phyloP scores from a whole-genome alignment of 1,140 invertebrate genomes.

The Amyelois transitella region DNA sequence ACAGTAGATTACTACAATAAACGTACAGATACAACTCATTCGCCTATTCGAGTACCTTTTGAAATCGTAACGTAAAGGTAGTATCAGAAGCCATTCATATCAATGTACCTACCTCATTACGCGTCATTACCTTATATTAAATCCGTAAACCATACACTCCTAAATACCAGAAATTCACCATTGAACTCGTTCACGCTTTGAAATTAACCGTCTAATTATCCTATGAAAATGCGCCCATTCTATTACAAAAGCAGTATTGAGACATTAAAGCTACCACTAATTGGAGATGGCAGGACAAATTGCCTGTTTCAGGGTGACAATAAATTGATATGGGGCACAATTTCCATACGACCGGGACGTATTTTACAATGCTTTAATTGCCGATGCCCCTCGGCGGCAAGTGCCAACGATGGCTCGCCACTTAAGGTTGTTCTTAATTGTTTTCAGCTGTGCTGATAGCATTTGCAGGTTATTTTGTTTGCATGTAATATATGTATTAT shows the following conservation, averaged over 20 bases:
- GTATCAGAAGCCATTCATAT: not conserved
- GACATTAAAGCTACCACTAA: slow-evolving; percentile 60
- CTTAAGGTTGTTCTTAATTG: not conserved
- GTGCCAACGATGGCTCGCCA: slow-evolving; percentile 26
- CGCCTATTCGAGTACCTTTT: no score
- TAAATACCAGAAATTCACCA: not conserved
- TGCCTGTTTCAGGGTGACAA: slow-evolving; percentile 61
- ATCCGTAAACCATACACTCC: not conserved
- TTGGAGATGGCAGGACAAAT: slow-evolving; percentile 54
- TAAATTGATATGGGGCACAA: slow-evolving; percentile 59
- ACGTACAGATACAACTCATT: no score
- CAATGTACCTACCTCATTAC: slow-evolving; percentile 3
- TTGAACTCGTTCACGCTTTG: no score
- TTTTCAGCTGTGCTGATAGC: not conserved
- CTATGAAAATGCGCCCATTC: not conserved
- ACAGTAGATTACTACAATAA: no score
- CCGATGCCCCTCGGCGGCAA: slow-evolving; percentile 33
- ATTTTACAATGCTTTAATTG: slow-evolving; percentile 59
- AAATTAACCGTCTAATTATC: slow-evolving; percentile 1
- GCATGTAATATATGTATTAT: no score
- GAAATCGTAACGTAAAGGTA: no score
- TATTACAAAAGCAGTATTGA: slow-evolving; percentile 41
- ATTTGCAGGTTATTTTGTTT: no score
- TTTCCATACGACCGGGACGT: slow-evolving; percentile 49
- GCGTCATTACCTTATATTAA: not conserved